Conservation (phyloP, 2,113 vertebrate genomes). For the Eretmochelys imbricata region DNA sequence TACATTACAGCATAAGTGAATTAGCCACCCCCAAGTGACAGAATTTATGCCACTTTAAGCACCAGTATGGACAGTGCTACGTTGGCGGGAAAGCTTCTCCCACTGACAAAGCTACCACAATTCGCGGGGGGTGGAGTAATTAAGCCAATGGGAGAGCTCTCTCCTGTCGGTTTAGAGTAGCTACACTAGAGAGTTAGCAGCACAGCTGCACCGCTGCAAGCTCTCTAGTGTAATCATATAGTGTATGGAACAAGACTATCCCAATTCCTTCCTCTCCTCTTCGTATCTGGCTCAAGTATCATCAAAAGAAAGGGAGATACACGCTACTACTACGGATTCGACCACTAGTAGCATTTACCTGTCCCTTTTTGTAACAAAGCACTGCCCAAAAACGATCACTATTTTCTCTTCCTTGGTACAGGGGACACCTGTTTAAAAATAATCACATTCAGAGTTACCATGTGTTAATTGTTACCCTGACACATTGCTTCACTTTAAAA, state of each 20-base stretch:
- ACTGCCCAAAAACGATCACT: background rate
- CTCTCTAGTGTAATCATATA: too few relatives aligned
- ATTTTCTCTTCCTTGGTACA: background rate
- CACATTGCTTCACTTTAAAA: background rate
- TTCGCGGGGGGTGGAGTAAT: background rate
- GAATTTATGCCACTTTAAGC: background rate
- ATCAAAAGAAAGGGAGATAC: background rate
- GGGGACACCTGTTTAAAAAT: background rate
- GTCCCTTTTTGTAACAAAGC: background rate
- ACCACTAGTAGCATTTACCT: background rate
- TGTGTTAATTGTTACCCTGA: background rate
- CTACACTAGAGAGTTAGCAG: background rate
- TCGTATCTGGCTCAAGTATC: background rate
- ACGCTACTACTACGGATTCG: fast-evolving
- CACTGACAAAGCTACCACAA: background rate
- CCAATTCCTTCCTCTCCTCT: background rate
- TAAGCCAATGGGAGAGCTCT: background rate
- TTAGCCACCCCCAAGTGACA: background rate
- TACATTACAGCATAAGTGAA: background rate
- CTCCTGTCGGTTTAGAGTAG: background rate
- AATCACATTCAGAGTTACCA: background rate
- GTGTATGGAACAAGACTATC: background rate
- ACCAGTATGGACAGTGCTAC: background rate
- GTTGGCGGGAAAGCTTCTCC: background rate
- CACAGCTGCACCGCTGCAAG: background rate